Evolutionary conservation across 1,140 invertebrate species (phyloP).

Genomic region (Sitodiplosis mosellana): DNA sequence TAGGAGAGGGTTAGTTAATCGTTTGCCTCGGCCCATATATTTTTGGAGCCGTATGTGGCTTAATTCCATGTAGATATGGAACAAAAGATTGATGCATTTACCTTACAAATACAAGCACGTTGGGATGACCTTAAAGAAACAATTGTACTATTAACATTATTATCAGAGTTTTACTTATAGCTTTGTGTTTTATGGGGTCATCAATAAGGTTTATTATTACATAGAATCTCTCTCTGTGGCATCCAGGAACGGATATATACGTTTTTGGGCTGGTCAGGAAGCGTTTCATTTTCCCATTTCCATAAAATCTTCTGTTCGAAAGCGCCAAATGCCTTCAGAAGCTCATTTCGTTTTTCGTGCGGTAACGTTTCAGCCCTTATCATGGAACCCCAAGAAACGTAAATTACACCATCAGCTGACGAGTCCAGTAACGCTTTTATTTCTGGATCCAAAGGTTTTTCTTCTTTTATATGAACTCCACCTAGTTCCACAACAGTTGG

Average conservation of each 20-base stretch:
- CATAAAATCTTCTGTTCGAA: conserved; percentile 44
- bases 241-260: conserved; percentile 44
- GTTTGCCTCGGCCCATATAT: no score
- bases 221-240: conserved; percentile 49
- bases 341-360: conserved; percentile 30
- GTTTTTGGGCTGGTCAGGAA: conserved; percentile 38
- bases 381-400: conserved; percentile 52
- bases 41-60: no score
- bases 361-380: conserved; percentile 40
- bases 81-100: no score
- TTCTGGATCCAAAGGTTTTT: conserved; percentile 35
- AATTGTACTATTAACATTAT: no score
- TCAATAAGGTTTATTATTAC: conserved; percentile 28
- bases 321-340: conserved; percentile 37
- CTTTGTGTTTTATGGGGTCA: no score
- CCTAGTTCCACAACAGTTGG: conserved; percentile 46
- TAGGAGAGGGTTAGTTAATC: no score
- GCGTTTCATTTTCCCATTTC: conserved; percentile 48
- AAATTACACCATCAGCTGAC: conserved; percentile 45
- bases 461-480: conserved; percentile 38
- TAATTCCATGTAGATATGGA: no score
- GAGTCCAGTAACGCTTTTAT: conserved; percentile 45
- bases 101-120: background rate
- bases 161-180: no score
- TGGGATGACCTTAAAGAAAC: conserved; percentile 1